These are phyloP conservation scores for Megalops cyprinoides DNA, from an alignment of 2,797 vertebrate species.

Conservation along the genomic window DNA sequence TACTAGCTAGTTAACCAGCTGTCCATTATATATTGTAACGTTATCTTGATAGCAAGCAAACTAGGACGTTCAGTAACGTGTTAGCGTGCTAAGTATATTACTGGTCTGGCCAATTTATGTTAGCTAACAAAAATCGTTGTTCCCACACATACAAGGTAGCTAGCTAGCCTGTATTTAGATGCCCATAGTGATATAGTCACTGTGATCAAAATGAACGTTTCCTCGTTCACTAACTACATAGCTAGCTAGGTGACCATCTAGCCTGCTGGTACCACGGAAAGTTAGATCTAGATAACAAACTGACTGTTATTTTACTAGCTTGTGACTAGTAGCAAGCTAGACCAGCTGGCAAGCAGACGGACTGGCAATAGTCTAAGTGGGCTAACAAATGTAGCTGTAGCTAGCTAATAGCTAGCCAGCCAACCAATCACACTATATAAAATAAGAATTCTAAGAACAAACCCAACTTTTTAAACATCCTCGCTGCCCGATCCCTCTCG, in stretches of 20 bases:
- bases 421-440: constrained; percentile 26
- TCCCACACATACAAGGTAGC: too few relatives aligned
- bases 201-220: neutral
- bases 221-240: constrained; percentile 1
- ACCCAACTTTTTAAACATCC: constrained; percentile 82
- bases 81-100: constrained; percentile 9
- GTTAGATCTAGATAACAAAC: too few relatives aligned
- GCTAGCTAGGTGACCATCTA: constrained; percentile 40
- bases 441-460: constrained; percentile 29
- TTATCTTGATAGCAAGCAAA: neutral
- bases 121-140: too few relatives aligned
- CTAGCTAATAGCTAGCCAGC: constrained; percentile 37
- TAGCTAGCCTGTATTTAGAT: constrained; percentile 17
- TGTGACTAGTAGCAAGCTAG: too few relatives aligned
- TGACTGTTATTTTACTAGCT: too few relatives aligned
- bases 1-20: neutral
- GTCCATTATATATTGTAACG: neutral
- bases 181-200: too few relatives aligned
- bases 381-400: too few relatives aligned
- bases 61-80: neutral
- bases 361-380: too few relatives aligned
- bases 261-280: neutral
- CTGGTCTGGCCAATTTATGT: too few relatives aligned
- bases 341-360: too few relatives aligned
- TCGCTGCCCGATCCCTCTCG: constrained; percentile 48